Evolutionary conservation across 35 echinoderm and acorn worm species (phyloP).

Genomic region (Patiria miniata): DNA sequence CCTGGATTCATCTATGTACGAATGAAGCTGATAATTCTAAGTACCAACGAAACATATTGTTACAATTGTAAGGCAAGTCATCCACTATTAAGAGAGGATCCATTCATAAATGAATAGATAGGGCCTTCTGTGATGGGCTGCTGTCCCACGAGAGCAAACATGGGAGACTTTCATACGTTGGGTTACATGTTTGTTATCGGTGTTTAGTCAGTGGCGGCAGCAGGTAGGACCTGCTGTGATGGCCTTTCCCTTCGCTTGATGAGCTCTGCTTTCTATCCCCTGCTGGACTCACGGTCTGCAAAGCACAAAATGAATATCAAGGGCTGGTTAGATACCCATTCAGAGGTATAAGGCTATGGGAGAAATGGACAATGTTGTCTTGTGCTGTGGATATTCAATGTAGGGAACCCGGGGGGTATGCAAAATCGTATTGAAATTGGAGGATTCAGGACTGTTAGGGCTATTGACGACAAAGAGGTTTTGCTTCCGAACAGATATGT

Average conservation of each 20-base stretch:
- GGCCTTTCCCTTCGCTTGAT: not conserved
- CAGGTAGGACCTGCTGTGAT: not conserved
- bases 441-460: too few relatives aligned
- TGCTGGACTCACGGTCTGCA: not conserved
- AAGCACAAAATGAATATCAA: not conserved
- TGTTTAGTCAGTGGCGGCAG: conserved; percentile 2
- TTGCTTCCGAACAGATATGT: not conserved
- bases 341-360: not conserved
- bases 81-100: too few relatives aligned
- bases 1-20: too few relatives aligned
- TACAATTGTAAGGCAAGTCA: too few relatives aligned
- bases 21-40: too few relatives aligned
- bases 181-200: not conserved
- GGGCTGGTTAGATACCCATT: not conserved
- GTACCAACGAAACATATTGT: too few relatives aligned
- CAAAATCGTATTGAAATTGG: too few relatives aligned
- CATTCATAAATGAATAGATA: too few relatives aligned
- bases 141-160: too few relatives aligned
- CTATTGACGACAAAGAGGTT: not conserved
- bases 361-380: not conserved
- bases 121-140: too few relatives aligned
- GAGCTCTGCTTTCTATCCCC: not conserved
- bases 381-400: not conserved
- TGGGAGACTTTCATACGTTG: too few relatives aligned
- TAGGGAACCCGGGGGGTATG: not conserved